phyloP scores from a whole-genome alignment of 2,113 vertebrate species.

The Mustela nigripes region DNA sequence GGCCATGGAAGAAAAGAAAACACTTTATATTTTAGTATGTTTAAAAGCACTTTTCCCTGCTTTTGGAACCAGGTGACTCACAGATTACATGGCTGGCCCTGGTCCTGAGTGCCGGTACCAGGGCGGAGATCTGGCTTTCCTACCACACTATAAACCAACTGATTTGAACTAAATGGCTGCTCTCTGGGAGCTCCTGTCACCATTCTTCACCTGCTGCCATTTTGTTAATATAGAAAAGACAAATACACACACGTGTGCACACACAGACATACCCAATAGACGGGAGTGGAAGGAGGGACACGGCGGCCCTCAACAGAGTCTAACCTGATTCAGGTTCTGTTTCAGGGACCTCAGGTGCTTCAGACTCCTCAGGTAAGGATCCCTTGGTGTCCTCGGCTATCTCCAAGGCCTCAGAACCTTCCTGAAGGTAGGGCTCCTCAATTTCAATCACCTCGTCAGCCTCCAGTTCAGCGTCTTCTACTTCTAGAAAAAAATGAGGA shows the following conservation, averaged over 20 bases:
- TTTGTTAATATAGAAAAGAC: background rate
- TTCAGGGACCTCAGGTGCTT: background rate
- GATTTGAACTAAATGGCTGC: background rate
- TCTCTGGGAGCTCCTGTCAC: background rate
- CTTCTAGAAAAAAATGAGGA: background rate
- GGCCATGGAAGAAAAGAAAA: background rate
- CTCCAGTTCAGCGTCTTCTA: conserved; percentile 33
- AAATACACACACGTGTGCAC: background rate
- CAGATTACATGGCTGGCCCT: background rate
- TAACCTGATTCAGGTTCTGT: conserved; percentile 64
- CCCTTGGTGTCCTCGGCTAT: background rate
- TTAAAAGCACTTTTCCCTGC: background rate
- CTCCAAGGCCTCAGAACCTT: conserved; percentile 18
- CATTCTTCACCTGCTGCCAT: background rate
- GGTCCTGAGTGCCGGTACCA: background rate
- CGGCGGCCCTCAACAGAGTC: background rate
- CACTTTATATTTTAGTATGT: background rate
- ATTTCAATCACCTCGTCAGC: conserved; percentile 51
- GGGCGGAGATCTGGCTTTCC: background rate
- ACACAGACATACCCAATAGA: background rate
- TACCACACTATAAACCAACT: background rate
- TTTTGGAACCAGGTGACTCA: background rate
- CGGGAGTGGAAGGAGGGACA: background rate
- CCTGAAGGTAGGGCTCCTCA: background rate
- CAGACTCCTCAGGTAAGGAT: background rate